Conservation (phyloP, 2,113 vertebrate species). For the Leptodactylus fuscus region DNA sequence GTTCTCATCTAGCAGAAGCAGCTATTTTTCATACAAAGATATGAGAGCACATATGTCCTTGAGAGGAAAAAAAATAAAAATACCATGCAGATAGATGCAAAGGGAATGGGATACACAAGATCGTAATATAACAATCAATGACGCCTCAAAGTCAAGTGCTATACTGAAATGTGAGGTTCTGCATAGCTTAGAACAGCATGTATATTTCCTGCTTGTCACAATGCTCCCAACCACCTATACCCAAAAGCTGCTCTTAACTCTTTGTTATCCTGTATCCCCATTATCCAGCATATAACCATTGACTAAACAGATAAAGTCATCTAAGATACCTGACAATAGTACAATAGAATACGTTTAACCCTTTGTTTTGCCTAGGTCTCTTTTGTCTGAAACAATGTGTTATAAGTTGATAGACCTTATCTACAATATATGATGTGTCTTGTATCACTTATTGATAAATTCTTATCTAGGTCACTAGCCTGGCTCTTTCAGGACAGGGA, state of each 20-base stretch:
- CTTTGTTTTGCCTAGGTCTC: background rate
- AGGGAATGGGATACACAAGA: background rate
- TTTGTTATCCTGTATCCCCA: background rate
- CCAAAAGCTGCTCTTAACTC: background rate
- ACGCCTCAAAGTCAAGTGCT: background rate
- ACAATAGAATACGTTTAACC: too few species aligned
- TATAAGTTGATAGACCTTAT: too few species aligned
- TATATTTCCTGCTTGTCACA: too few species aligned
- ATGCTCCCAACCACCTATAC: too few species aligned
- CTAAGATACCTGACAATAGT: too few species aligned
- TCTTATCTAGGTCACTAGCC: too few species aligned
- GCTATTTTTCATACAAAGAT: background rate
- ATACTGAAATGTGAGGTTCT: background rate
- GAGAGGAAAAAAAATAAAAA: background rate
- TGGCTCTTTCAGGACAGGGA: too few species aligned
- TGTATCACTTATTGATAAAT: too few species aligned
- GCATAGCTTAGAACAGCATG: background rate
- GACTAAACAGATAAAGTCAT: too few species aligned
- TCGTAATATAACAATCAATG: background rate
- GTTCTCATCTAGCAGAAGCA: background rate
- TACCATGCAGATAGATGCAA: background rate
- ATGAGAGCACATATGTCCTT: background rate
- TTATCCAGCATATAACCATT: too few species aligned
- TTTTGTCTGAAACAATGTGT: background rate
- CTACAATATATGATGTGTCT: too few species aligned